Base-by-base conservation (phyloP, 2,797 vertebrate genomes). In the Semotilus atromaculatus region DNA sequence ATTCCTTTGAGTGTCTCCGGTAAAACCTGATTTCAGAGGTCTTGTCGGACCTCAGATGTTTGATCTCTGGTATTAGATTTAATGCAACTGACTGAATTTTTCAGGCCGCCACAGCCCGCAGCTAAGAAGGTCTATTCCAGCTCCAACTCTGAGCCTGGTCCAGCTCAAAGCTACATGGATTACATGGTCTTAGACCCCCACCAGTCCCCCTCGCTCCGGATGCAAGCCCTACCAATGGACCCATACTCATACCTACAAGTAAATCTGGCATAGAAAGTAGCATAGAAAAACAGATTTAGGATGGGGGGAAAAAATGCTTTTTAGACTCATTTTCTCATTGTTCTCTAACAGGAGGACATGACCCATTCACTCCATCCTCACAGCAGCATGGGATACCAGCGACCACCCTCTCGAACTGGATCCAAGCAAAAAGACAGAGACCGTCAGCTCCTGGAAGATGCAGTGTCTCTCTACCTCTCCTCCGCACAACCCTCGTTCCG, bases 211-310 rank as follows among this genome's bases (percentile, higher is more conserved):
- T 91, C 93, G 0, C 72, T 95, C 29, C 93, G 82, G 58, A 93
- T 96, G 92, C 95, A 97, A 80, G 93, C 96, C 18, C 90, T 95
- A 55, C 92, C 97, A 26, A 90, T 98, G 86, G 95, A 97, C 87
- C 97, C 97, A 13, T 97, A 98, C 83, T 90, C 95, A 21, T 97
- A 97, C 90, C 96, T 95, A 86, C 97, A 98, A 96, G 97, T 98
- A 90, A 29, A 71, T 11, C 23, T 81, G 55, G 11, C 8, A 64
- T 18, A 31, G 60, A 19, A 55, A 67, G n/a, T 23, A 43, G 36
- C 16, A 55, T 38, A 34, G 19, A 67, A 60, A 66, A 34, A 2
- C 10, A 83, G 34, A 48, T 36, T 62, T 82, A n/a, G n/a, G n/a
- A 73, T 31, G 40, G 31, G n/a, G 21, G 4, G 21, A 0, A 55